Evolutionary conservation across 2,888 invertebrate genomes (phyloP), one percentile per base, ranked within the genome.

Genomic region (Trissonchulus latispiculum): DNA sequence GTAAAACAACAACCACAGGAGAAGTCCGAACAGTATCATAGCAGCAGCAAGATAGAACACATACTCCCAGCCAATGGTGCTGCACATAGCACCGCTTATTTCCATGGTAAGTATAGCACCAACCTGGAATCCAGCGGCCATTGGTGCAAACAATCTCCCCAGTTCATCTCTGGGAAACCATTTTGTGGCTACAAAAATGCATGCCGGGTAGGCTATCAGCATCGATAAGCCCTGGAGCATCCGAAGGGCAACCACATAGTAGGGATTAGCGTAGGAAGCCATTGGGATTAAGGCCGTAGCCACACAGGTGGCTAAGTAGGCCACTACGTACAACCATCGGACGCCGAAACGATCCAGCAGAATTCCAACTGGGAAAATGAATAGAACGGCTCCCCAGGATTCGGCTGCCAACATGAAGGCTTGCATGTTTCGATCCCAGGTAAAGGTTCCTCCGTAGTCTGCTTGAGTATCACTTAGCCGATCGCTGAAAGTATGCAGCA

Each of bases 281-380:
- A 64, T 35, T n/a, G 66, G 66, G 32, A 64, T 8, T 29, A n/a
- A 15, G 33, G 33, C 29, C 8, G 15, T 15, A 31, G 33, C 33
- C 33, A 64, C 29, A 8, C 8, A 31, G 15, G 15, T 31, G 15
- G 33, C 32, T 8, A 64, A 8, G 32, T 32, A 8, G 32, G 66
- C 8, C 15, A 35, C 66, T 8, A n/a, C 32, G 66, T n/a, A 64
- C 15, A 64, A 32, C 8, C 29, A 64, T 64, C 33, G 29, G 18
- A n/a, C 66, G 29, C 66, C 66, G n/a, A 18, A 64, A 8, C 66
- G 66, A 64, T 64, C 66, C 66, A 64, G n/a, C 8, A 64, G 29
- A 8, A 64, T 35, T 64, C 66, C 66, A 29, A 64, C 66, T 32
- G 33, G 18, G 8, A 64, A 64, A 64, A 8, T 64, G 66, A 64